Percentiles rank a stretch among this genome's conserved stretches.
These are phyloP conservation scores for Drosophila sproati DNA, from an alignment of 1,140 invertebrate genomes.

Conservation along the genomic window DNA sequence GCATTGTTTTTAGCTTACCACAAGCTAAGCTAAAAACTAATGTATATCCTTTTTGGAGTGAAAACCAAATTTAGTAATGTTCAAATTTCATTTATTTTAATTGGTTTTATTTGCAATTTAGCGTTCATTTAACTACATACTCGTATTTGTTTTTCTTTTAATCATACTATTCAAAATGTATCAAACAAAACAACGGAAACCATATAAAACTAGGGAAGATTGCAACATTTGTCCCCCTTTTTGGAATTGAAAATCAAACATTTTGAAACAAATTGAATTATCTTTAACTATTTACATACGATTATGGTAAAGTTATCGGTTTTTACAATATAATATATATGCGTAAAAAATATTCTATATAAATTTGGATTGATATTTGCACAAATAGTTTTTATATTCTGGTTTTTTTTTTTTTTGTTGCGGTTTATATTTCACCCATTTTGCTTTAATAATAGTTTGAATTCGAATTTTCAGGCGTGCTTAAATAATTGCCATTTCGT, in stretches of 20 bases:
- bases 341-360: constrained; percentile 77
- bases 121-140: constrained; percentile 79
- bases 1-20: too few species aligned
- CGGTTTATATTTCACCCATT: constrained; percentile 48
- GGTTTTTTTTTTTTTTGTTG: constrained; percentile 1
- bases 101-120: constrained; percentile 81
- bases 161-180: constrained; percentile 62
- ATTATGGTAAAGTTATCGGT: constrained; percentile 52
- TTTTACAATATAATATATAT: constrained; percentile 67
- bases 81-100: constrained; percentile 57
- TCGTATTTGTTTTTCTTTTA: constrained; percentile 46
- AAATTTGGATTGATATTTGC: constrained; percentile 75
- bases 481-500: constrained; percentile 33
- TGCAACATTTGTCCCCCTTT: constrained; percentile 25
- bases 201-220: constrained; percentile 44
- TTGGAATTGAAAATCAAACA: constrained; percentile 27
- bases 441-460: constrained; percentile 54
- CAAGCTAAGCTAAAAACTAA: too few species aligned
- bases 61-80: constrained; percentile 38
- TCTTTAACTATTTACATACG: constrained; percentile 75
- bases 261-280: constrained; percentile 57
- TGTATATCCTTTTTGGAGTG: background rate
- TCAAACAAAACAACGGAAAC: constrained; percentile 65
- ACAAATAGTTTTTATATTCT: constrained; percentile 53
- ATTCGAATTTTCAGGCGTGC: constrained; percentile 68